Evolutionary conservation across 2,113 vertebrate genomes (phyloP).

Genomic region (Phalacrocorax brasilianus): DNA sequence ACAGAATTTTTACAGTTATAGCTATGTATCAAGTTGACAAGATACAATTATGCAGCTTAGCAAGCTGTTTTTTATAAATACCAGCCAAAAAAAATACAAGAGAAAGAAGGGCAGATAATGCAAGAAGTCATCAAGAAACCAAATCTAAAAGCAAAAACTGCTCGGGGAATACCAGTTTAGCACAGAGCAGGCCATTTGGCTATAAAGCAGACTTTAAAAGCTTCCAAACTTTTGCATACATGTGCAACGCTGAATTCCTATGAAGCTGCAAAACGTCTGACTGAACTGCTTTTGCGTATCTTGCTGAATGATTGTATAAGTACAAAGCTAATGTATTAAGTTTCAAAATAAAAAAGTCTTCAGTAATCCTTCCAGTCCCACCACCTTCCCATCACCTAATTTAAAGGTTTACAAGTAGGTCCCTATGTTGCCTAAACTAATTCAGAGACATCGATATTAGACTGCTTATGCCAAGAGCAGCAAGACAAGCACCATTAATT

Average conservation of each 20-base stretch:
- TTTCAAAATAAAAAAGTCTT: neutral
- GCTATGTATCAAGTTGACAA: neutral
- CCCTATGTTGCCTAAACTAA: neutral
- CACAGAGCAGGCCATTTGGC: neutral
- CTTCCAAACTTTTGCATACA: neutral
- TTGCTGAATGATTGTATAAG: neutral
- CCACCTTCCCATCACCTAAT: neutral
- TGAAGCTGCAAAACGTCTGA: neutral
- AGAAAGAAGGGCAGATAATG: neutral
- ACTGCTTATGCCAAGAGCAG: neutral
- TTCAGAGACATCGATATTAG: neutral
- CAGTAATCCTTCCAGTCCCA: neutral
- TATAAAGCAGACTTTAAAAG: neutral
- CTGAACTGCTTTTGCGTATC: neutral
- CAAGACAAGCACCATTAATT: neutral
- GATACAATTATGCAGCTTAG: neutral
- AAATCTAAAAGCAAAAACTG: neutral
- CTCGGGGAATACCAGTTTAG: neutral
- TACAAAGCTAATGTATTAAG: neutral
- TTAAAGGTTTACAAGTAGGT: neutral
- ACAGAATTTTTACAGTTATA: neutral
- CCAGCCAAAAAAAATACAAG: neutral
- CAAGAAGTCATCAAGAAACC: neutral
- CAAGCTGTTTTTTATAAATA: neutral
- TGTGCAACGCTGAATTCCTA: neutral